Evolutionary conservation across 2,113 vertebrate genomes (phyloP).

Genomic region (rabbit (Oryctolagus cuniculus)): mOryCun1.1 NC_091444.1:31692501-31693000

Average conservation of each 20-base stretch:
- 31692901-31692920: background rate
- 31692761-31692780: background rate
- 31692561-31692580: background rate
- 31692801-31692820: background rate
- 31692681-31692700: background rate
- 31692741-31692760: background rate
- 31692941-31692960: background rate
- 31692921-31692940: background rate
- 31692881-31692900: background rate
- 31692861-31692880: background rate
- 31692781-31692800: background rate
- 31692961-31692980: background rate
- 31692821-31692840: background rate
- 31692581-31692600: background rate
- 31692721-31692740: background rate
- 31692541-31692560: background rate
- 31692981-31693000: background rate
- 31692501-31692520: background rate
- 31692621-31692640: background rate
- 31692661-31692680: background rate
- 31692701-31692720: background rate
- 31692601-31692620: background rate
- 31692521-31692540: background rate
- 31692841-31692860: background rate
- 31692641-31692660: background rate